Base-by-base conservation (phyloP, 2,888 invertebrate species). In the Tetranychus truncatus region DNA sequence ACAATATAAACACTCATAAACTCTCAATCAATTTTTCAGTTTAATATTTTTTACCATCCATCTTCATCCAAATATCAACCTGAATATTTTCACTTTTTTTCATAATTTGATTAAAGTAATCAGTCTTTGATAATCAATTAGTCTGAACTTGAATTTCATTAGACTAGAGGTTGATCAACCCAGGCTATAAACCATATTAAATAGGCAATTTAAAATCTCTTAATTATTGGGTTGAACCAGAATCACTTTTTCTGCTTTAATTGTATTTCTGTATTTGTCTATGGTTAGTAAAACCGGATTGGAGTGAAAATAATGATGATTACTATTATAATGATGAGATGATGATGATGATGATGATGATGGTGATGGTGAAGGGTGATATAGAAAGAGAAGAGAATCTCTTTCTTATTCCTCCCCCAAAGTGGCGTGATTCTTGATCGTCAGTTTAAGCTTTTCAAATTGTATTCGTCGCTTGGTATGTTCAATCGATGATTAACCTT, bases 361-460 rank as follows among this genome's bases (percentile, higher is more conserved):
- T 15, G 55, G 15, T 55, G 55, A 55, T 15, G 55, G 6, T 55
- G 55, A 55, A 55, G 55, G 15, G 55, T 55, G 15, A 55, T 15
- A 15, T 55, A 55, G 15, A 15, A 55, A 15, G 15, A 55, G 55
- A 55, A 55, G 15, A 55, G 55, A 55, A 55, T 55, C 55, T 55
- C 55, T 55, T 55, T 55, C 55, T 55, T 55, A 15, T 55, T 55
- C 15, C 55, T 55, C 55, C 55, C 55, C 55, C 55, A 55, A 55
- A 55, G 55, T 55, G 55, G 55, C 55, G 55, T 55, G 55, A 55
- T 55, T 55, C 55, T 55, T 55, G 55, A 55, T 55, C 55, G 55
- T 55, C 55, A 55, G 55, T 55, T 9, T 55, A 55, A 55, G 11
- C 11, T 15, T 15, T 55, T 9, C 55, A 15, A 55, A 55, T 55